Evolutionary conservation across 2,888 invertebrate species (phyloP).

Genomic region (Hydrotaea diabolus): DNA sequence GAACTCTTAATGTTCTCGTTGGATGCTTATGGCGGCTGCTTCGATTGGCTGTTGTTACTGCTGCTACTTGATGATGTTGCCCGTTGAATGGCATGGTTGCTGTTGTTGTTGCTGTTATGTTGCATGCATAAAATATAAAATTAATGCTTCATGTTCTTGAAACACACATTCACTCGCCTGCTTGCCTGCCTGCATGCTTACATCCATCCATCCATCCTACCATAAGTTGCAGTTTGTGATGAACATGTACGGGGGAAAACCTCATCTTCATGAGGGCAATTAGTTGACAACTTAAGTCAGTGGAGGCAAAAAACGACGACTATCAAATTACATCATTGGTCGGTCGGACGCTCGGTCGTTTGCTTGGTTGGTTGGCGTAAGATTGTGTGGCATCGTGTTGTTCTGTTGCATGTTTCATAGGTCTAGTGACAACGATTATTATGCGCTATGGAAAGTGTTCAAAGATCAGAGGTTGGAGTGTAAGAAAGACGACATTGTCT

Average conservation of each 20-base stretch:
- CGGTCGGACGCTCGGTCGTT: neutral
- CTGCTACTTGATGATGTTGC: conserved; percentile 39
- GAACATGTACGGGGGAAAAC: conserved; percentile 46
- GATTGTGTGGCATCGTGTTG: neutral
- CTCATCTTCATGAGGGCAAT: conserved; percentile 67
- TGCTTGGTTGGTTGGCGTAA: neutral
- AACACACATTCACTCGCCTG: conserved; percentile 63
- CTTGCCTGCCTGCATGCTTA: no score
- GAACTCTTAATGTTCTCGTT: conserved; percentile 61
- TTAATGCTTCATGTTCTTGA: conserved; percentile 66
- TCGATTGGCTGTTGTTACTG: conserved; percentile 23
- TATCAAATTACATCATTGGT: conserved; percentile 67
- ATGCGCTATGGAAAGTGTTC: conserved; percentile 2
- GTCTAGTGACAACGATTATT: conserved; percentile 8
- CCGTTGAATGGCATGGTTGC: no score
- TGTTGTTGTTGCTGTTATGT: conserved; percentile 48
- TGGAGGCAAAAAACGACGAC: conserved; percentile 50
- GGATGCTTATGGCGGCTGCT: conserved; percentile 23
- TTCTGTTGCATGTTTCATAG: conserved; percentile 26
- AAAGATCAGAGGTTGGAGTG: conserved; percentile 1
- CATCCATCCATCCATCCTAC: neutral
- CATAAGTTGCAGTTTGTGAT: conserved; percentile 12
- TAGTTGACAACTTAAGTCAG: conserved; percentile 68
- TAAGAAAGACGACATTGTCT: conserved; percentile 19
- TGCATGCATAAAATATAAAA: conserved; percentile 68